Evolutionary conservation across 2,113 vertebrate genomes (phyloP), one percentile per base, ranked within the genome.

Genomic region (Morone chrysops): DNA sequence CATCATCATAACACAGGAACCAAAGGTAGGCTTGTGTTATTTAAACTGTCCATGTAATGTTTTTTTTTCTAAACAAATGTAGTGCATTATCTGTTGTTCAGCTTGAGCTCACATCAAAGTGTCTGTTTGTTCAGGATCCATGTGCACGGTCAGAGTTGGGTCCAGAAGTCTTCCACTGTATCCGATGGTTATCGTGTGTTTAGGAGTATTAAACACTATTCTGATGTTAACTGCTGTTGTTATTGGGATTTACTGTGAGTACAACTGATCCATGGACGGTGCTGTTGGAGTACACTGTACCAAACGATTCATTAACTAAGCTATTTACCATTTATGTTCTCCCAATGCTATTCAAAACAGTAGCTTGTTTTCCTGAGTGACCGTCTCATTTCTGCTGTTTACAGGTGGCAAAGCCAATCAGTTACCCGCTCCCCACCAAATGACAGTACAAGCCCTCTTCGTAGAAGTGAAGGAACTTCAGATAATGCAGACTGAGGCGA

Each of bases 161-260:
- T 82, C 84, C 84, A 87, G 69, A 72, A 69, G 43, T 65, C 43
- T 82, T 60, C 78, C 74, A 11, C 51, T 72, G n/a, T 81, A 87
- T 77, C 66, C 54, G 3, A 0, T 65, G 54, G 20, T 73, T 54
- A 43, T 76, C 2, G 12, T 16, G 56, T 76, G 81, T 76, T 80
- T 87, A 50, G 83, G 73, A 57, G n/a, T 86, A 51, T 66, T 87
- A 17, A 85, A 90, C 45, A 31, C n/a, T 13, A 17, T 80, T 76
- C 78, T 89, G 41, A 10, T 86, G 17, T 40, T 83, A 66, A 56
- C 70, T 16, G 81, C 83, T 67, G 6, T 89, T 62, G 73, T 67
- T 31, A 51, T 81, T 83, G 87, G 84, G 47, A 61, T 83, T 78
- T 62, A 80, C 51, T 89, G 87, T 86, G 41, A 86, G 84, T 86